These are phyloP conservation scores for Orgyia antiqua DNA, from an alignment of 2,888 invertebrate species.

Conservation along the genomic window DNA sequence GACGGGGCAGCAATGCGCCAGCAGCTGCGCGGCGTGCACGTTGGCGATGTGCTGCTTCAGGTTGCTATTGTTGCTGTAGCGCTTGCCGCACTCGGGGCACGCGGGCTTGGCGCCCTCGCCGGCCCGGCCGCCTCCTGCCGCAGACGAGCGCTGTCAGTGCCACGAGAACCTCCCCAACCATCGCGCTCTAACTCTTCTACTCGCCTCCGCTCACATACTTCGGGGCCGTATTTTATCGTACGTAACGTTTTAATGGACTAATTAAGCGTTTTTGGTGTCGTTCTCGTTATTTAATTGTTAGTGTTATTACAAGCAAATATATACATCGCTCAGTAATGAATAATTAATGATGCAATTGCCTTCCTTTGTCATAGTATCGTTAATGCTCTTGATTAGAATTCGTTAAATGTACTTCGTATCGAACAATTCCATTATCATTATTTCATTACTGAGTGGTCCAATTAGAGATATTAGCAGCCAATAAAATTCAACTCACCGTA, in stretches of 20 bases:
- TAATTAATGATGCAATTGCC: conserved; percentile 51
- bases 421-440: conserved; percentile 24
- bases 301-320: conserved; percentile 53
- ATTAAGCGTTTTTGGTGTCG: conserved; percentile 48
- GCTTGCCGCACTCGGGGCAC: conserved; percentile 83
- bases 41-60: conserved; percentile 84
- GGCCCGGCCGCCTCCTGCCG: conserved; percentile 62
- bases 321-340: conserved; percentile 63
- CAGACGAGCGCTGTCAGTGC: conserved; percentile 69
- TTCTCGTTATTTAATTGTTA: conserved; percentile 61
- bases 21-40: conserved; percentile 80
- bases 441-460: conserved; percentile 46
- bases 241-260: conserved; percentile 34
- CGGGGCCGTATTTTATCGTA: conserved; percentile 19
- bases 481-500: conserved; percentile 83
- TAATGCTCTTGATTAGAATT: conserved; percentile 38
- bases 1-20: conserved; percentile 80
- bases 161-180: conserved; percentile 24
- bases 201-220: neutral
- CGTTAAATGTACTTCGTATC: conserved; percentile 40
- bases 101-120: conserved; percentile 75
- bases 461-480: conserved; percentile 26
- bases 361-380: conserved; percentile 40
- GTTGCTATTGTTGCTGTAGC: conserved; percentile 83
- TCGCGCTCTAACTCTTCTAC: conserved; percentile 15